Evolutionary conservation across 2,888 invertebrate species (phyloP).

Genomic region (Diabrotica balteata): DNA sequence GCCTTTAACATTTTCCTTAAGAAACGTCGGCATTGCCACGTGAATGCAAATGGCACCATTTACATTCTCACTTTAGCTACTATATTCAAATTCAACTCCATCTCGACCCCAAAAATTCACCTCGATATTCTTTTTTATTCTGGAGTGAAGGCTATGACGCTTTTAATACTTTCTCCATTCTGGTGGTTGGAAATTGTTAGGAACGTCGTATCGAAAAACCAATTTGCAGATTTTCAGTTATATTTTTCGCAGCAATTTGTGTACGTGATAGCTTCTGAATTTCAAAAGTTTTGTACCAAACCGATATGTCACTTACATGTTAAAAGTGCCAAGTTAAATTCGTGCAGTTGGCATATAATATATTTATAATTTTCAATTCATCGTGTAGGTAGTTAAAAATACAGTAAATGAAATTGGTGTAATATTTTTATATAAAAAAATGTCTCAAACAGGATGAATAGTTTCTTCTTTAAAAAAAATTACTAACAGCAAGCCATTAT

Average conservation of each 20-base stretch:
- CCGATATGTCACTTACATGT: not conserved
- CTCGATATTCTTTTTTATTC: slow-evolving; percentile 19
- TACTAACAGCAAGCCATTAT: no score
- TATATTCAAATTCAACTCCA: slow-evolving; percentile 27
- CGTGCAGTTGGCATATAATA: no score
- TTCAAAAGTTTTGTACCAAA: not conserved
- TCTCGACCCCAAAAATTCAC: slow-evolving; percentile 24
- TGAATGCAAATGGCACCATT: slow-evolving; percentile 33
- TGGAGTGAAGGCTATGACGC: slow-evolving; percentile 9
- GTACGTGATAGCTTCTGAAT: slow-evolving; percentile 2
- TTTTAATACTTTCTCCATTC: slow-evolving; percentile 18
- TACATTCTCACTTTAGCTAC: slow-evolving; percentile 21
- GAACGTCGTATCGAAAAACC: slow-evolving; percentile 1
- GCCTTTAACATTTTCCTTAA: not conserved
- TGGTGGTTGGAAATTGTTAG: slow-evolving; percentile 3
- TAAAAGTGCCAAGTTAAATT: no score
- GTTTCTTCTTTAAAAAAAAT: no score
- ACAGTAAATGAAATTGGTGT: no score
- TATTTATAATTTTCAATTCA: no score
- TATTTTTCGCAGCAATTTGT: slow-evolving; percentile 3
- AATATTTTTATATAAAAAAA: no score
- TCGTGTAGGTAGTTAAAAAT: no score
- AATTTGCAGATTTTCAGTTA: slow-evolving; percentile 9
- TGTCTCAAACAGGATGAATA: no score
- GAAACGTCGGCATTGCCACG: slow-evolving; percentile 8